Percentiles rank a stretch among this genome's conserved stretches.
Conservation (phyloP, 2,888 invertebrate species). For the Volucella inanis region DNA sequence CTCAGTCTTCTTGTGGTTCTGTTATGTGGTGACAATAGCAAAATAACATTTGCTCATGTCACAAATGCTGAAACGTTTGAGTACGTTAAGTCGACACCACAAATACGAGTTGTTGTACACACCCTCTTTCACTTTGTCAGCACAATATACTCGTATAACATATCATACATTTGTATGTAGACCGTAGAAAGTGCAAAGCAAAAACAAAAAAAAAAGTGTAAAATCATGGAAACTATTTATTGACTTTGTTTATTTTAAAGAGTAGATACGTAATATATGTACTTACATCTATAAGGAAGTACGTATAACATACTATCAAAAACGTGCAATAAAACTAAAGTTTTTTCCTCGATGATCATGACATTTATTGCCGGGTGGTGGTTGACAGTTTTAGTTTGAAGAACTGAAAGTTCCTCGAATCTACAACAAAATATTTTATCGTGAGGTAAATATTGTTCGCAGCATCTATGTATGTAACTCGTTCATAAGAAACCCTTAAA, state of each 20-base stretch:
- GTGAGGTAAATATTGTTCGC: too few species aligned
- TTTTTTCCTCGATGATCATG: slow-evolving; percentile 34
- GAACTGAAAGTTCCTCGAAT: too few species aligned
- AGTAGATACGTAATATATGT: slow-evolving; percentile 23
- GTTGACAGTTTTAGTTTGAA: too few species aligned
- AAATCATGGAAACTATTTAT: slow-evolving; percentile 9
- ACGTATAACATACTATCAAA: slow-evolving; percentile 16
- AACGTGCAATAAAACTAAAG: slow-evolving; percentile 28
- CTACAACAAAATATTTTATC: too few species aligned
- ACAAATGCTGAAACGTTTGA: neutral
- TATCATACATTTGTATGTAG: slow-evolving; percentile 1
- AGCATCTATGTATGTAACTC: too few species aligned
- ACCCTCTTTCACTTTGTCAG: too few species aligned
- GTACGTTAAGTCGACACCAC: neutral
- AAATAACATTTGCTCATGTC: slow-evolving; percentile 30
- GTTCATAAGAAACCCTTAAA: too few species aligned
- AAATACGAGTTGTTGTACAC: too few species aligned
- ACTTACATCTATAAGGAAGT: too few species aligned
- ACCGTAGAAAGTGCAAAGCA: slow-evolving; percentile 23
- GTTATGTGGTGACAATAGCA: slow-evolving; percentile 18
- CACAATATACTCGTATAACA: neutral
- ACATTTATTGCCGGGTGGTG: neutral
- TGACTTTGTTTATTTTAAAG: neutral
- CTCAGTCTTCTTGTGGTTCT: slow-evolving; percentile 10
- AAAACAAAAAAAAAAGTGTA: neutral